Conservation (phyloP, 2,113 vertebrate genomes). For the Limnothrissa miodon region DNA sequence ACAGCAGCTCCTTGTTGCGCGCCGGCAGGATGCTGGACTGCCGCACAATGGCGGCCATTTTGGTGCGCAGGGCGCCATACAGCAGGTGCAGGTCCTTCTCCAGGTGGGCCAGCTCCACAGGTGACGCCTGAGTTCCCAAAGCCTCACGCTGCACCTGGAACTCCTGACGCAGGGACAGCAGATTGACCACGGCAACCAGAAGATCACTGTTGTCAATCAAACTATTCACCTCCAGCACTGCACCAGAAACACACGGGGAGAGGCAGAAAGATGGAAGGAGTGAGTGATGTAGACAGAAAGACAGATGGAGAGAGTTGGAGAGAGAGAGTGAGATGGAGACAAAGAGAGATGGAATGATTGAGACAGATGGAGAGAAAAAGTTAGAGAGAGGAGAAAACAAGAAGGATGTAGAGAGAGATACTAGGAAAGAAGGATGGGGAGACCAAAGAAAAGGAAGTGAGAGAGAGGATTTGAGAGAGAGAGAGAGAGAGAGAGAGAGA, state of each 20-base stretch:
- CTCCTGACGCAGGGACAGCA: constrained; percentile 63
- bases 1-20: constrained; percentile 57
- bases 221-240: constrained; percentile 33
- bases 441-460: neutral
- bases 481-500: no score
- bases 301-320: neutral
- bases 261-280: neutral
- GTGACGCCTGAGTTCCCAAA: no score
- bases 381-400: neutral
- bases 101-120: constrained; percentile 58
- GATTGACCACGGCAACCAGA: constrained; percentile 47
- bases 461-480: no score
- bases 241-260: neutral
- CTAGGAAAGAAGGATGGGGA: neutral
- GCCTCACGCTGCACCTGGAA: constrained; percentile 42
- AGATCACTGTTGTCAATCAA: neutral
- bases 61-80: constrained; percentile 52
- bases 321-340: neutral
- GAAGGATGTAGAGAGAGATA: neutral
- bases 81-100: constrained; percentile 71
- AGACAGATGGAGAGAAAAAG: neutral
- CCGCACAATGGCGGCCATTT: constrained; percentile 58
- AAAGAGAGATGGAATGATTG: neutral
- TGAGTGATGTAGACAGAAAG: neutral
- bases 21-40: constrained; percentile 54